Conservation (phyloP, 2,888 invertebrate genomes). For the Nudaria mundana region DNA sequence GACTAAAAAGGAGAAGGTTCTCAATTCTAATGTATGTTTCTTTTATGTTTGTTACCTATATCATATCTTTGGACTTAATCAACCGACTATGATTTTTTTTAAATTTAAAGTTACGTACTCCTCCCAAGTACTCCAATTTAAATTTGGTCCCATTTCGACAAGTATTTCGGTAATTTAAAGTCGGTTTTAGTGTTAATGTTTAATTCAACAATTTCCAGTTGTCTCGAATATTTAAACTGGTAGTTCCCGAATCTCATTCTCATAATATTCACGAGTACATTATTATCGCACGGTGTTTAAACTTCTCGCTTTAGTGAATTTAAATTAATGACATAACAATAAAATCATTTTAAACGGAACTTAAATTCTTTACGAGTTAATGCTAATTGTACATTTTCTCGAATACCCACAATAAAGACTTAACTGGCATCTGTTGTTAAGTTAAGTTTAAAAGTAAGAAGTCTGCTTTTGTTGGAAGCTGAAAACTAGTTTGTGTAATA, state of each 20-base stretch:
- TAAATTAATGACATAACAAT: slow-evolving; percentile 25
- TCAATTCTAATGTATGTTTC: neutral
- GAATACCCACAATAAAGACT: slow-evolving; percentile 14
- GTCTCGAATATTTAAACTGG: too few species aligned
- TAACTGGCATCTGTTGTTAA: slow-evolving; percentile 11
- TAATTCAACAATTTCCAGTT: too few species aligned
- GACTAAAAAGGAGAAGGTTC: too few species aligned
- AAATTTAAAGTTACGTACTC: too few species aligned
- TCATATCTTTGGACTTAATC: too few species aligned
- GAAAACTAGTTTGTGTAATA: too few species aligned
- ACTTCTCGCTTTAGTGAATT: slow-evolving; percentile 14
- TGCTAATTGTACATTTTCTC: slow-evolving; percentile 19
- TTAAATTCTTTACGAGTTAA: slow-evolving; percentile 25
- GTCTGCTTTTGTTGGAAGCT: slow-evolving; percentile 16
- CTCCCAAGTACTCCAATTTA: too few species aligned
- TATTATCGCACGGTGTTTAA: slow-evolving; percentile 13
- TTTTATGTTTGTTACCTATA: too few species aligned
- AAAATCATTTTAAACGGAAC: slow-evolving; percentile 14
- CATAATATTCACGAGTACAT: slow-evolving; percentile 9
- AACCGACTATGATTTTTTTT: too few species aligned
- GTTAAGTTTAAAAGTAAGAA: slow-evolving; percentile 12
- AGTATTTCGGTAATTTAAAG: too few species aligned
- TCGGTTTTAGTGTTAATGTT: too few species aligned
- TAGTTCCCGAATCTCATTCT: neutral
- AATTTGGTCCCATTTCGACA: too few species aligned